A percentile compares a stretch with the other conserved stretches of the same genome.
Evolutionary conservation across 2,797 vertebrate genomes (phyloP).

Genomic region (Merluccius polli): DNA sequence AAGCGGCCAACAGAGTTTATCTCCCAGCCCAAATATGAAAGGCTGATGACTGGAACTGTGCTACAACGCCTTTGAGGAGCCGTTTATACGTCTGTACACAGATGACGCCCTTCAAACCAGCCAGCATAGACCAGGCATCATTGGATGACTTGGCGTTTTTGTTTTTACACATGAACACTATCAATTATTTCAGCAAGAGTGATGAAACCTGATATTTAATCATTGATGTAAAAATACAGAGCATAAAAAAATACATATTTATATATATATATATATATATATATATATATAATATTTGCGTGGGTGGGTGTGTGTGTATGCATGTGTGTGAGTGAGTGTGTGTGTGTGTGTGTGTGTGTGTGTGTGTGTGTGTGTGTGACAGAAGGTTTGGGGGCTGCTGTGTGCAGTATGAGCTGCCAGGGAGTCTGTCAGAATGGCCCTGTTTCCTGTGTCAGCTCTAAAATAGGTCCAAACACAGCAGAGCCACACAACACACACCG

Average conservation of each 20-base stretch:
- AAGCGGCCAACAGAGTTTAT: slow-evolving; percentile 70
- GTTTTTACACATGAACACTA: background rate
- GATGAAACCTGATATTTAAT: background rate
- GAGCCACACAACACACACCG: slow-evolving; percentile 71
- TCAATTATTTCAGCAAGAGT: background rate
- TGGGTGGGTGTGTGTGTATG: slow-evolving; percentile 1
- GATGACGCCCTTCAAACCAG: slow-evolving; percentile 34
- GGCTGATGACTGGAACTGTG: slow-evolving; percentile 43
- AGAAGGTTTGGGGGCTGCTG: slow-evolving; percentile 70
- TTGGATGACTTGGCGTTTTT: slow-evolving; percentile 24
- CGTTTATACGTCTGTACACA: slow-evolving; percentile 50
- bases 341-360: slow-evolving; percentile 14
- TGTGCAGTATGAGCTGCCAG: slow-evolving; percentile 71
- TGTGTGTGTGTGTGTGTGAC: slow-evolving; percentile 43
- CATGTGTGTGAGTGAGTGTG: slow-evolving; percentile 23
- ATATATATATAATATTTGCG: too few relatives aligned
- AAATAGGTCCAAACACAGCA: slow-evolving; percentile 79
- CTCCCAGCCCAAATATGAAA: slow-evolving; percentile 65
- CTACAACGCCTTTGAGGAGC: slow-evolving; percentile 59
- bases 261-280: too few relatives aligned
- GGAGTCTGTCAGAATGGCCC: slow-evolving; percentile 75
- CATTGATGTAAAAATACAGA: background rate
- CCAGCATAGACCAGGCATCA: slow-evolving; percentile 46
- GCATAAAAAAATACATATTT: background rate
- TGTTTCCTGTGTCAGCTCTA: slow-evolving; percentile 78